Conservation (phyloP, 2,888 invertebrate species). For the Cataglyphis altisquamis region DNA sequence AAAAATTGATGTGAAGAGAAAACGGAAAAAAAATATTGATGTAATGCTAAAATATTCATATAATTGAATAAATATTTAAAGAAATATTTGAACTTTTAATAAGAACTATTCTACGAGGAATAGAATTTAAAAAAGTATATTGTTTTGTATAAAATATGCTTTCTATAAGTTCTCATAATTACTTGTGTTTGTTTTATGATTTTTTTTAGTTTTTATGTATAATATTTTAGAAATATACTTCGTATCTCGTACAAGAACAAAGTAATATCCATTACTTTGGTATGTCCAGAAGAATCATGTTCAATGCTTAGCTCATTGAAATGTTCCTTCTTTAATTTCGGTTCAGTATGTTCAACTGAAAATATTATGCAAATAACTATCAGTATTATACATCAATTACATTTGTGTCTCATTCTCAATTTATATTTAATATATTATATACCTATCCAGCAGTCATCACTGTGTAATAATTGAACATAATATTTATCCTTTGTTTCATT, state of each 20-base stretch:
- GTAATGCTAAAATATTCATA: slow-evolving; percentile 60
- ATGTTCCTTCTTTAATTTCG: slow-evolving; percentile 76
- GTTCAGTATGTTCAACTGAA: slow-evolving; percentile 81
- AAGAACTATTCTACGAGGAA: slow-evolving; percentile 69
- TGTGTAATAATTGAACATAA: slow-evolving; percentile 73
- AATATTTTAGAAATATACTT: slow-evolving; percentile 76
- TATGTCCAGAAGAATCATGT: slow-evolving; percentile 71
- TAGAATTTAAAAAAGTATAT: background rate
- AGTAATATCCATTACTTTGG: slow-evolving; percentile 72
- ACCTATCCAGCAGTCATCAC: slow-evolving; percentile 79
- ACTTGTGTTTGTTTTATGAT: background rate
- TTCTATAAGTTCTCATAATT: background rate
- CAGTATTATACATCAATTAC: background rate
- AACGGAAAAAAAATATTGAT: slow-evolving; percentile 53
- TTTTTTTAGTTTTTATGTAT: slow-evolving; percentile 58
- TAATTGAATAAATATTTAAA: slow-evolving; percentile 68
- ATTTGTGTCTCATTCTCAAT: background rate
- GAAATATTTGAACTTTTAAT: slow-evolving; percentile 77
- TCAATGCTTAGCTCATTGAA: slow-evolving; percentile 69
- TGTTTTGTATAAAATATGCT: slow-evolving; percentile 10
- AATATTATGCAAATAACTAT: slow-evolving; percentile 48
- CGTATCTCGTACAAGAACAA: slow-evolving; percentile 79
- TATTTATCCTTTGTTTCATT: slow-evolving; percentile 75
- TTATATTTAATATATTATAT: slow-evolving; percentile 30
- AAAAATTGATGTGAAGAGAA: background rate